Conservation (phyloP, 2,113 vertebrate genomes). For the Phylloscopus trochilus region DNA sequence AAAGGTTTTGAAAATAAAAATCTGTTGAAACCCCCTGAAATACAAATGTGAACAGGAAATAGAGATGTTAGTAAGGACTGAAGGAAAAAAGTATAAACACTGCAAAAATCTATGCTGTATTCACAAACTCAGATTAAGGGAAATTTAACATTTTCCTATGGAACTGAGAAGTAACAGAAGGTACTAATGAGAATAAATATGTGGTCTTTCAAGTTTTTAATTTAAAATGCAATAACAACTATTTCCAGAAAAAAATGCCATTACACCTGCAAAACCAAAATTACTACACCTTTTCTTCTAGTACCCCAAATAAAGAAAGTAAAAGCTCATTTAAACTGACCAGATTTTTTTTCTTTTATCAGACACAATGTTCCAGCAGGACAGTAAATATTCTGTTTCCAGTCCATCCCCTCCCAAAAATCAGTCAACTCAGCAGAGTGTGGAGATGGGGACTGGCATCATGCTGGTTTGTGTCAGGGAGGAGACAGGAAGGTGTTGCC, state of each 20-base stretch:
- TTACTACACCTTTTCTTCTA: background rate
- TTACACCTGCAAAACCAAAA: background rate
- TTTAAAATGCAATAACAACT: background rate
- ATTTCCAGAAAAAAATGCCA: background rate
- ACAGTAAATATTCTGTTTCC: background rate
- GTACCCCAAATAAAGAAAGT: background rate
- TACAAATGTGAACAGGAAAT: background rate
- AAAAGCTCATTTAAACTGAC: background rate
- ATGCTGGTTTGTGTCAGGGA: background rate
- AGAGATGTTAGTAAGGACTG: background rate
- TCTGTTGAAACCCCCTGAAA: background rate
- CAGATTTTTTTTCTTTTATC: background rate
- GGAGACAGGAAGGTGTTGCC: fast-evolving
- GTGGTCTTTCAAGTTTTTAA: background rate
- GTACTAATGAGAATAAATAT: background rate
- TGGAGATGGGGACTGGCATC: background rate
- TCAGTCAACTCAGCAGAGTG: background rate
- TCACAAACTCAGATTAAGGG: background rate
- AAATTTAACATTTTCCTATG: background rate
- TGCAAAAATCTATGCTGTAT: background rate
- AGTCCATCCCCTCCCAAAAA: background rate
- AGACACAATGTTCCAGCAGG: background rate
- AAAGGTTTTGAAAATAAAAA: background rate
- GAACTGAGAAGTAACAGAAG: background rate
- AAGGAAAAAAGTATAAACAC: background rate